Percentiles rank a stretch among this genome's conserved stretches.
Evolutionary conservation across 2,797 vertebrate species (phyloP).

Genomic region (Balearica regulorum): DNA sequence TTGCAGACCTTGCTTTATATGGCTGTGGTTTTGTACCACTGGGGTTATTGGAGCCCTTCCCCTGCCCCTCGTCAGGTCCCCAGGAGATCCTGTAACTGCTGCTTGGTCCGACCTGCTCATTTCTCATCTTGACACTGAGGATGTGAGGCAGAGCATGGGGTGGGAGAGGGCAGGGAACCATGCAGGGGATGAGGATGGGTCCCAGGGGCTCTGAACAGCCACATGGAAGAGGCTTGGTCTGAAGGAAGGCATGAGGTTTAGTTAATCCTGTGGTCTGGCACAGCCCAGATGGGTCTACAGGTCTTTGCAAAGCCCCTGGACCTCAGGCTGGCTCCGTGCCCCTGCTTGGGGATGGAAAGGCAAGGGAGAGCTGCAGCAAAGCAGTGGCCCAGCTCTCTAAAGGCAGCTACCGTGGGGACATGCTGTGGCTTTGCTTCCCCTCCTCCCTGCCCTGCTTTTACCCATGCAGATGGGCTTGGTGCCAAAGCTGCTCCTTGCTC

Average conservation of each 20-base stretch:
- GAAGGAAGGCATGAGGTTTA: background rate
- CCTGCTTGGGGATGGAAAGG: background rate
- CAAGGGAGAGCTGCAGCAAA: background rate
- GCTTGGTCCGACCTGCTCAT: background rate
- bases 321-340: background rate
- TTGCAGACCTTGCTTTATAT: background rate
- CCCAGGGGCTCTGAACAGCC: background rate
- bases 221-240: rapidly evolving
- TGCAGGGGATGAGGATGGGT: background rate
- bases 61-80: background rate
- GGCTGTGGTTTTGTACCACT: background rate
- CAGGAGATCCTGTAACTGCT: background rate
- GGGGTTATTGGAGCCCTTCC: background rate
- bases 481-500: conserved; percentile 9
- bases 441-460: background rate
- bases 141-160: background rate
- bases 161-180: background rate
- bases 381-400: rapidly evolving
- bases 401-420: background rate
- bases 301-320: background rate
- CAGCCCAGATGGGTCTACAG: background rate
- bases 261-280: background rate
- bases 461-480: background rate
- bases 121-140: background rate
- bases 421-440: background rate